A percentile compares a stretch with the other conserved stretches of the same genome.
Evolutionary conservation across 2,888 invertebrate species (phyloP).

Genomic region (Calameuta idolon): DNA sequence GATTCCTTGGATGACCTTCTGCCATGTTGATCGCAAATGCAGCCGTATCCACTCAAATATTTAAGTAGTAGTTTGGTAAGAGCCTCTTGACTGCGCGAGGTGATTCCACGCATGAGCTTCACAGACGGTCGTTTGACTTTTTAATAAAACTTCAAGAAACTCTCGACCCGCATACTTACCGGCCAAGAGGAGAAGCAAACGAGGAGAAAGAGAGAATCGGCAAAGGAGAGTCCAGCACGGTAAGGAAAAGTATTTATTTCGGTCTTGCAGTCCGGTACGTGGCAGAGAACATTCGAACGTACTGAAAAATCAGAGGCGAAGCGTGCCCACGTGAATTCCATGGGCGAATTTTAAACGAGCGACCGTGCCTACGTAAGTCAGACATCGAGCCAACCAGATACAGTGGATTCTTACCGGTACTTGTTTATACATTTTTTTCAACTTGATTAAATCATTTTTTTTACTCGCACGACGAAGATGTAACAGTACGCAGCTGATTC

Average conservation of each 20-base stretch:
- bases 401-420: not conserved
- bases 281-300: not conserved
- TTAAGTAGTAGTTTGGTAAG: not conserved
- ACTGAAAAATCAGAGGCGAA: slow-evolving; percentile 4
- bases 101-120: not conserved
- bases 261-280: not conserved
- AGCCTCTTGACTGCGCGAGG: not conserved
- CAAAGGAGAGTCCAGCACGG: not conserved
- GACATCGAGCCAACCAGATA: not conserved
- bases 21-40: slow-evolving; percentile 9
- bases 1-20: not conserved
- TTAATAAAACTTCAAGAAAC: not conserved
- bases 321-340: slow-evolving; percentile 14
- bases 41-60: not conserved
- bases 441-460: not conserved
- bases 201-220: not conserved
- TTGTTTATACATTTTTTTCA: not conserved
- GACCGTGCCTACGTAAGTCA: slow-evolving; percentile 8
- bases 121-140: not conserved
- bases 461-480: not conserved
- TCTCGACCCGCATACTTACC: no score
- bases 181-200: not conserved
- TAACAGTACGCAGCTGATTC: not conserved
- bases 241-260: not conserved
- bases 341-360: slow-evolving; percentile 2